Base-by-base conservation (phyloP, 1,140 invertebrate species). In the Drosophila kurseongensis region DNA sequence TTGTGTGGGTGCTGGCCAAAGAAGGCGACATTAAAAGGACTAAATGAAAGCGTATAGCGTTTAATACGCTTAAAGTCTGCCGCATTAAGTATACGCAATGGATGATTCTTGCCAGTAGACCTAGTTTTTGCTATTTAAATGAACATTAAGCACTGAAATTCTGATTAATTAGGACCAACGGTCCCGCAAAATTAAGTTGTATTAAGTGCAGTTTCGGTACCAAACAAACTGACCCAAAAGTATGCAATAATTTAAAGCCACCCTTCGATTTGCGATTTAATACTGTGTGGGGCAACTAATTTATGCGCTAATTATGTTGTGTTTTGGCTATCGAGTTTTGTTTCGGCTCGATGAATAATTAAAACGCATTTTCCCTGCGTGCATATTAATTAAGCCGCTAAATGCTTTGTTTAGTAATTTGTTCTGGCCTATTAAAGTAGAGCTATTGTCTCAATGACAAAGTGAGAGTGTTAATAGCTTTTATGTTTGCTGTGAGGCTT, bases 241-340 rank as follows among this genome's bases (percentile, higher is more conserved):
- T 52, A 44, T 27, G 27, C 29, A 29, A 12, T 8, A 40, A 10
- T 50, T 77, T 60, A 56, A 76, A 51, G 56, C 41, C 38, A 16
- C 36, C 38, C 44, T 58, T 61, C 36, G 54, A 65, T 72, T 77
- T 81, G 59, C 54, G 35, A 78, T 78, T 58, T 55, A 41, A 65
- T 63, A 47, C 12, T 52, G 38, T 51, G 41, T 57, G 35, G 55
- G 51, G 27, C 56, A 16, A 40, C 58, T 82, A 82, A 82, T 82
- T 82, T 82, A 82, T 82, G 80, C 62, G 55, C 62, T 82, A 82
- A 82, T 82, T 82, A 82, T 55, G 56, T 58, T 73, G 74, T 77
- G 67, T 77, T 81, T 81, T 62, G 66, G 18, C 58, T 42, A 48
- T 63, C 35, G 59, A 71, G 58, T 69, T 71, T 76, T 68, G 52